Conservation (phyloP, 2,888 invertebrate genomes). For the Acleris literana region DNA sequence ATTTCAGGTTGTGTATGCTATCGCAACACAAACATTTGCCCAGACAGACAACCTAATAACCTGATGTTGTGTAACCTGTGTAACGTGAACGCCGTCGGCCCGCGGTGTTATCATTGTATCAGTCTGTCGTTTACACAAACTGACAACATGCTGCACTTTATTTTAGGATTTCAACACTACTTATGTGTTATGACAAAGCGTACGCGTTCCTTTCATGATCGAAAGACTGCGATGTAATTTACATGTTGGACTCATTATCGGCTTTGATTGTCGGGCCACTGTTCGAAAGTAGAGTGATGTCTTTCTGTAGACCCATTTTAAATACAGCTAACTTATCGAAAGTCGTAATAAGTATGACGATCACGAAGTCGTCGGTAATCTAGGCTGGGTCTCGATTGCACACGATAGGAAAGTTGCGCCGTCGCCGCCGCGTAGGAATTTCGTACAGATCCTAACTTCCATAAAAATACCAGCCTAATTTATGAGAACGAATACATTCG, state of each 20-base stretch:
- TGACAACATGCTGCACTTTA: neutral
- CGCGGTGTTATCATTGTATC: constrained; percentile 56
- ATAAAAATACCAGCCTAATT: constrained; percentile 29
- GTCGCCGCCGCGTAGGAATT: constrained; percentile 23
- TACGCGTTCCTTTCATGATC: too few species aligned
- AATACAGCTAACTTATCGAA: neutral
- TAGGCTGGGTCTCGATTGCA: constrained; percentile 25
- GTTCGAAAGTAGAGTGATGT: neutral
- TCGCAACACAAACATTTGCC: constrained; percentile 68
- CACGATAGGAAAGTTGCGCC: constrained; percentile 27
- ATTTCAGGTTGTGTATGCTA: constrained; percentile 37
- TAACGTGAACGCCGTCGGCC: constrained; percentile 39
- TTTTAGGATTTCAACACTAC: too few species aligned
- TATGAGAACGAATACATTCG: constrained; percentile 9
- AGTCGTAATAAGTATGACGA: constrained; percentile 20
- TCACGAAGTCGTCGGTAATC: constrained; percentile 27
- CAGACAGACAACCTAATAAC: constrained; percentile 64
- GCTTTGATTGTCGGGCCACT: too few species aligned
- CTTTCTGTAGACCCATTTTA: neutral
- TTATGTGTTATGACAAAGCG: too few species aligned
- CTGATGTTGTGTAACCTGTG: constrained; percentile 60
- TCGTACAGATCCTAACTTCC: constrained; percentile 15
- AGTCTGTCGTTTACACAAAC: neutral
- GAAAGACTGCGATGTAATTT: too few species aligned
- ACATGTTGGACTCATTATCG: too few species aligned